Evolutionary conservation across 1,140 invertebrate species (phyloP), one percentile per base, ranked within the genome.

Genomic region (Apolygus lucorum): DNA sequence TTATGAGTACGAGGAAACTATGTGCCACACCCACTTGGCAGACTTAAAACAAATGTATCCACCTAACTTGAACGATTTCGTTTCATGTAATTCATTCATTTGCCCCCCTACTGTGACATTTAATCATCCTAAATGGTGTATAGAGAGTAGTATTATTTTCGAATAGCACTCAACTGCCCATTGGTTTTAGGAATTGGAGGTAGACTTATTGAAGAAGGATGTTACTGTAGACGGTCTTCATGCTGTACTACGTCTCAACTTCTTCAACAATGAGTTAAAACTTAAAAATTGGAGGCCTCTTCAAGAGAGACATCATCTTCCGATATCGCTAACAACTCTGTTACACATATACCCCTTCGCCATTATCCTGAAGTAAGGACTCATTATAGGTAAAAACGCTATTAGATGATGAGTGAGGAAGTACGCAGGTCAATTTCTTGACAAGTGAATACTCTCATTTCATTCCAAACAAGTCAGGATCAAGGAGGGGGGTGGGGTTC

Each of bases 281-380:
- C 78, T 91, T 42, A 88, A 90, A 1, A 90, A 88, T 0, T 78
- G 93, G 68, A 86, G 87, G 0, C 90, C 93, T 87, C 91, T 89
- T 1, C 82, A 90, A 13, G 90, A 93, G 75, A 91, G 93, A 75
- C 90, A 91, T 77, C 90, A 92, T 78, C 78, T 96, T 73, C 88
- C 93, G 1, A 90, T 95, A 49, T 90, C 88, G 75, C 91, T 92
- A 0, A 89, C 89, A 0, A 88, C 96, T 2, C 83, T 98, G 11
- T 97, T 98, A 74, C 94, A 98, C 78, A 93, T 98, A 76, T 99
- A 98, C 80, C 96, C 96, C 2, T 98, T 98, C 81, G 95, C 94
- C 80, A 91, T 98, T 74, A 92, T 96, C 25, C 98, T 98, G 80
- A 90, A 92, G 88, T 92, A 81, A 82, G 82, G 4, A 4, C 22